A percentile compares a stretch with the other conserved stretches of the same genome.
Evolutionary conservation across 2,797 vertebrate species (phyloP).

Genomic region (Anguilla megastoma): DNA sequence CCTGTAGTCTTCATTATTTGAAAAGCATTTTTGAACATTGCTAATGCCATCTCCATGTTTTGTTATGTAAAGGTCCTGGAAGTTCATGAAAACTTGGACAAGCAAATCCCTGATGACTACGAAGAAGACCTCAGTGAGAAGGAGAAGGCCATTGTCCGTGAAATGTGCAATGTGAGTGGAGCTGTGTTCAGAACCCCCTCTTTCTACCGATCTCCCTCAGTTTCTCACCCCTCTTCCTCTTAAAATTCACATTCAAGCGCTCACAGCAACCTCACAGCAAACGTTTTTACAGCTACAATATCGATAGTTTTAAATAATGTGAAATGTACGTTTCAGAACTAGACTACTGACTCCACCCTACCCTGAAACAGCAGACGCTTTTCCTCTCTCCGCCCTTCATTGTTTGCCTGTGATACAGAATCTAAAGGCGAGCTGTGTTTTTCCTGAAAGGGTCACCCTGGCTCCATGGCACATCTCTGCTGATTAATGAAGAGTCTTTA

Average conservation of each 20-base stretch:
- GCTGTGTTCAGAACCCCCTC: neutral
- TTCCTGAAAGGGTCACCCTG: neutral
- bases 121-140: constrained; percentile 96
- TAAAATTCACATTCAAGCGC: too few species aligned
- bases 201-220: neutral
- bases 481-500: neutral
- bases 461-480: neutral
- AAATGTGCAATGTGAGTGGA: constrained; percentile 94
- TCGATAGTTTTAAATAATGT: too few species aligned
- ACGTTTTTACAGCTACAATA: too few species aligned
- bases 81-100: constrained; percentile 95
- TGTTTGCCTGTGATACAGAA: too few species aligned
- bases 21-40: neutral
- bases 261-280: too few species aligned
- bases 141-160: constrained; percentile 95
- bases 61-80: constrained; percentile 83
- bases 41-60: neutral
- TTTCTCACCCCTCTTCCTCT: constrained; percentile 7
- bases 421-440: neutral
- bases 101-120: constrained; percentile 86
- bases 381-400: too few species aligned
- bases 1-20: neutral
- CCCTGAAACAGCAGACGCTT: neutral
- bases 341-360: neutral
- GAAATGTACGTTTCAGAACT: too few species aligned